Conservation (phyloP, 2,113 vertebrate species). For the Chiloscyllium plagiosum region DNA sequence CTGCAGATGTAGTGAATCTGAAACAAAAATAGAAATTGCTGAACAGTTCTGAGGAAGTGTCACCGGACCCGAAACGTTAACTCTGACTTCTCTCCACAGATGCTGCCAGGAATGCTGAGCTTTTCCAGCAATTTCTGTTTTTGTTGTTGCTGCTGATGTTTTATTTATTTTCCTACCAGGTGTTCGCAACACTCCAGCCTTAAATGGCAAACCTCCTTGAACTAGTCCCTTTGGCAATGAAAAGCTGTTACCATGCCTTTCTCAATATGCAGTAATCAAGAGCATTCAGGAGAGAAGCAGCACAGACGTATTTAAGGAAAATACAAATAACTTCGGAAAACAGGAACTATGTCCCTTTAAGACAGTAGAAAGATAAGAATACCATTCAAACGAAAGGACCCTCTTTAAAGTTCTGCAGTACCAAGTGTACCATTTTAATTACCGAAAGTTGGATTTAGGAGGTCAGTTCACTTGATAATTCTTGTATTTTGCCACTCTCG, state of each 20-base stretch:
- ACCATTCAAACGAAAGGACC: conserved; percentile 55
- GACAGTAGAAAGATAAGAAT: conserved; percentile 47
- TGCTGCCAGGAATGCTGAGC: too few relatives aligned
- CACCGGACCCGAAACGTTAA: too few relatives aligned
- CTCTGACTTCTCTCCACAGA: too few relatives aligned
- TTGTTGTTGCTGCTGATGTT: too few relatives aligned
- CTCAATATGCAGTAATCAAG: neutral
- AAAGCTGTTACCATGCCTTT: neutral
- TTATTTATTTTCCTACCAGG: neutral
- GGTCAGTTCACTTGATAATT: conserved; percentile 64
- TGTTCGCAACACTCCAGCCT: neutral
- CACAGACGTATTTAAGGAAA: neutral
- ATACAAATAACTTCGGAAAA: neutral
- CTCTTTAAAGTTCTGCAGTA: conserved; percentile 49
- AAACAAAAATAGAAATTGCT: too few relatives aligned
- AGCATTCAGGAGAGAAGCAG: neutral
- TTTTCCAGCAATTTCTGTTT: too few relatives aligned
- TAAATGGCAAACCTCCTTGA: neutral
- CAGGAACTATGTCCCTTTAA: neutral
- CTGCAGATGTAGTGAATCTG: too few relatives aligned
- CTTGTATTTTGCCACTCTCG: conserved; percentile 66
- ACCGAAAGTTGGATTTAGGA: conserved; percentile 60
- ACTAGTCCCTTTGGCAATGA: neutral
- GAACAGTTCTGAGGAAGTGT: too few relatives aligned
- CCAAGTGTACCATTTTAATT: conserved; percentile 65